Conservation (phyloP, 2,797 vertebrate species). For the Sebastes dallii region DNA sequence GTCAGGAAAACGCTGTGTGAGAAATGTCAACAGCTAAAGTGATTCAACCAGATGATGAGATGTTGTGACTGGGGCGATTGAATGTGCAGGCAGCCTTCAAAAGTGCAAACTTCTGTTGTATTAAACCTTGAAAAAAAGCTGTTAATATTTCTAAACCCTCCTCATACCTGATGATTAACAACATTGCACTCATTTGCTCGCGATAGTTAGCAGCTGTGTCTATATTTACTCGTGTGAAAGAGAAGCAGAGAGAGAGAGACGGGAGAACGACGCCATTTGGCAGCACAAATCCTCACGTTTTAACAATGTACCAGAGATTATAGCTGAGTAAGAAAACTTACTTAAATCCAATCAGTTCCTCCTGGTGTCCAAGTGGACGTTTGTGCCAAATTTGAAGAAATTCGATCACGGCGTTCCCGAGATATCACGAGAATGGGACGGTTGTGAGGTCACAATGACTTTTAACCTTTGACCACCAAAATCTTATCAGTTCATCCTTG, state of each 20-base stretch:
- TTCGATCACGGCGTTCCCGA: neutral
- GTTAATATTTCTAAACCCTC: neutral
- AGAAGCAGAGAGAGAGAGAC: neutral
- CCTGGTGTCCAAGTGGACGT: neutral
- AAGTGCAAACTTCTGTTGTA: conserved; percentile 3
- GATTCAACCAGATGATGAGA: conserved; percentile 17
- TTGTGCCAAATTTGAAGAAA: neutral
- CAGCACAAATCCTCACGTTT: neutral
- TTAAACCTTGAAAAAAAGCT: neutral
- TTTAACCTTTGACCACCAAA: neutral
- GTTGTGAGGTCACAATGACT: neutral
- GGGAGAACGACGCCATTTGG: neutral
- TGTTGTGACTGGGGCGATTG: neutral
- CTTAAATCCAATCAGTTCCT: neutral
- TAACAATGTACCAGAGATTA: neutral
- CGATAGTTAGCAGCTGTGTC: neutral
- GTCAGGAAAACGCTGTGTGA: conserved; percentile 5
- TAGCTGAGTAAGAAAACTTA: neutral
- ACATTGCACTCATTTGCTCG: neutral
- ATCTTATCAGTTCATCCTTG: neutral
- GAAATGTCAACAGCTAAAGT: conserved; percentile 50
- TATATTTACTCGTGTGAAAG: neutral
- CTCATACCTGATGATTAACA: neutral
- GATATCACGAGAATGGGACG: neutral
- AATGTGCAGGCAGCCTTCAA: neutral